Percentiles rank a stretch among this genome's conserved stretches.
Conservation (phyloP, 1,140 invertebrate genomes). For the Philotrypesis tridentata region DNA sequence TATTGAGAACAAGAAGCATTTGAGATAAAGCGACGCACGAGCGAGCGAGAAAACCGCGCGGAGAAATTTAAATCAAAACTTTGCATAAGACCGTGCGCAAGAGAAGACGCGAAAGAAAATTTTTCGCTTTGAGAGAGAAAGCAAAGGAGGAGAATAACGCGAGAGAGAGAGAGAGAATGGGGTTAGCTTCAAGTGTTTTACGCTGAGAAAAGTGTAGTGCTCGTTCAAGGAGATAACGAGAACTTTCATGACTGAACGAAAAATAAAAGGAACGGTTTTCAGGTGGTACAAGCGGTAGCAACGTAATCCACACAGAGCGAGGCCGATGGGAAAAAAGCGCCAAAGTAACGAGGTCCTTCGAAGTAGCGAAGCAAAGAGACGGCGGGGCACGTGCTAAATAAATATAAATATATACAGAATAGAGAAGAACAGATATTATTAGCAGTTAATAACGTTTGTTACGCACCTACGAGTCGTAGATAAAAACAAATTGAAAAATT, state of each 20-base stretch:
- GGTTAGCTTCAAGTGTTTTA: neutral
- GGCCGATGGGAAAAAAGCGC: neutral
- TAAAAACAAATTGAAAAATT: too few species aligned
- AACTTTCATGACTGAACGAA: conserved; percentile 39
- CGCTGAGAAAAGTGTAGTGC: conserved; percentile 26
- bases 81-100: neutral
- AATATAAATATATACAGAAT: too few species aligned
- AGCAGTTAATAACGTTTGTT: too few species aligned
- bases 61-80: conserved; percentile 16
- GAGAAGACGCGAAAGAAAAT: neutral
- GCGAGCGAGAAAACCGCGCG: neutral
- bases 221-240: conserved; percentile 42
- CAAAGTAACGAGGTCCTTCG: conserved; percentile 5
- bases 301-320: conserved; percentile 38
- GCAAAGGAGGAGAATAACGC: neutral
- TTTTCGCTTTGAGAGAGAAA: conserved; percentile 9
- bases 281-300: conserved; percentile 5
- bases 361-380: neutral
- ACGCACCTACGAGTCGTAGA: too few species aligned
- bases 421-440: too few species aligned
- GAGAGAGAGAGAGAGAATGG: too few species aligned
- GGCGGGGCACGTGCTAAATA: neutral
- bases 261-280: conserved; percentile 38
- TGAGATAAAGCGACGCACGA: neutral
- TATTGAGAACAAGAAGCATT: neutral